Evolutionary conservation across 2,113 vertebrate genomes (phyloP), one percentile per base, ranked within the genome.

Genomic region (Excalfactoria chinensis): DNA sequence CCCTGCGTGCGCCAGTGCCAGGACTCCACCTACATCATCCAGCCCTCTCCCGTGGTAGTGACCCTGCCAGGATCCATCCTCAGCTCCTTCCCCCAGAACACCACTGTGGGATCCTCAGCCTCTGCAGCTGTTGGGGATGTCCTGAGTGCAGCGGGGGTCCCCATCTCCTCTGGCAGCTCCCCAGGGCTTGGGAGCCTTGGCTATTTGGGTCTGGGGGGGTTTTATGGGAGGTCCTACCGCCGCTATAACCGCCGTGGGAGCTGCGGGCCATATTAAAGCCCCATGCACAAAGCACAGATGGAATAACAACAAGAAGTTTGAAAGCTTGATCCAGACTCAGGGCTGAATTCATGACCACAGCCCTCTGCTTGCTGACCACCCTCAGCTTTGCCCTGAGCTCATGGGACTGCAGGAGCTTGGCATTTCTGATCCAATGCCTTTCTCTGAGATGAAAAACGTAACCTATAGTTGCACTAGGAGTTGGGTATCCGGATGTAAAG

Each of bases 31-130:
- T 86, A 77, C 0, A 59, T 96, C 12, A 96, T 95, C 81, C 95
- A 96, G 0, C 94, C 95, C 0, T 89, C 95, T 0, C 95, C 95
- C 0, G 95, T 96, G 32, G 92, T 95, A 53, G 94, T 95, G 37
- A 95, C 95, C 3, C 87, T 96, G 51, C 95, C 93, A 0, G 95
- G 95, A 0, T 93, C 95, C 10, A 96, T 95, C 85, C 95, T 96
- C 58, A 96, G 95, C 88, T 95, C 94, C 85, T 96, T 93, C 75
- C 94, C 92, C 0, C 94, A 95, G 1, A 93, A 95, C 8, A 95
- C 95, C 48, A 13, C 94, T 0, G 95, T 94, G 78, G 95, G 94
- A 9, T 96, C 94, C 53, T 96, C 95, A 1, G 68, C 91, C 0
- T 95, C 95, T 2, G 94, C 93, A 1, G 94, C 93, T 5, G 63